A percentile compares a stretch with the other conserved stretches of the same genome.
These are phyloP conservation scores for Brassicogethes aeneus DNA, from an alignment of 2,888 invertebrate species.

Conservation along the genomic window DNA sequence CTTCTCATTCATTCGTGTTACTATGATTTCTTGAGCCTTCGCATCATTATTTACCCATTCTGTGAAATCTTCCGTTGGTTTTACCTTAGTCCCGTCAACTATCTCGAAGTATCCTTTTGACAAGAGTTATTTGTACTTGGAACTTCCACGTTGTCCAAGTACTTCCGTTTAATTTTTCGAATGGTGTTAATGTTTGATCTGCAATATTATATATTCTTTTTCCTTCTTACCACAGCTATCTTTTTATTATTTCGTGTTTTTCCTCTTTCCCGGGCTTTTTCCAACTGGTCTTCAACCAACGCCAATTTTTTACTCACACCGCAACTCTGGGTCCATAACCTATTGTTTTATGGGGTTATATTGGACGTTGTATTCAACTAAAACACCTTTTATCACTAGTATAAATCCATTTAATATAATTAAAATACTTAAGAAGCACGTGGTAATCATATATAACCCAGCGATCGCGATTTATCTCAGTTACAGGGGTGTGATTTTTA, in stretches of 20 bases:
- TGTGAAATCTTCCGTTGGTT: no score
- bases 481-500: no score
- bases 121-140: slow-evolving; percentile 13
- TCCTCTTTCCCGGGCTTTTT: background rate
- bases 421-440: no score
- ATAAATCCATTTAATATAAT: no score
- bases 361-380: no score
- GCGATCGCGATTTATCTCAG: no score
- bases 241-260: background rate
- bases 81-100: slow-evolving; percentile 7
- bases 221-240: background rate
- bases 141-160: slow-evolving; percentile 13
- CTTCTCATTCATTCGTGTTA: slow-evolving; percentile 17
- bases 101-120: slow-evolving; percentile 12
- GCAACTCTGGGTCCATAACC: background rate
- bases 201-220: no score
- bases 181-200: no score
- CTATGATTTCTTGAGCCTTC: slow-evolving; percentile 18
- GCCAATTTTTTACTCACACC: no score
- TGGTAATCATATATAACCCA: no score
- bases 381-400: no score
- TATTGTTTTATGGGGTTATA: background rate
- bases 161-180: background rate
- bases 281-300: background rate
- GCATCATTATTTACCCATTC: slow-evolving; percentile 18